These are phyloP conservation scores for Scyliorhinus canicula DNA, from an alignment of 2,797 vertebrate genomes.

Conservation along the genomic window DNA sequence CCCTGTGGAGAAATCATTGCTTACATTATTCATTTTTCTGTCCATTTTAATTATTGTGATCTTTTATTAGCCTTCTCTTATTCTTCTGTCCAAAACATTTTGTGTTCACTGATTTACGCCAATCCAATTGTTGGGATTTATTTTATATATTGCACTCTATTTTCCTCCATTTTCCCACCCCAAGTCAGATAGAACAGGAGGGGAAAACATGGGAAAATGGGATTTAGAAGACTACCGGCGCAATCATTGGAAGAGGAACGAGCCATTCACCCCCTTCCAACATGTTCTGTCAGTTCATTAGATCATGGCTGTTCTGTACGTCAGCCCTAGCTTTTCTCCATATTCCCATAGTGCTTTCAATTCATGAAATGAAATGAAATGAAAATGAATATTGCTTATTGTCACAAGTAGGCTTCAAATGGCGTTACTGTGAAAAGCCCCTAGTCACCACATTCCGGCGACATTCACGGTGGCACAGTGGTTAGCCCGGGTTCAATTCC, in stretches of 20 bases:
- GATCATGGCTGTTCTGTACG: background rate
- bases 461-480: too few relatives aligned
- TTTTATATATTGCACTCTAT: background rate
- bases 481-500: too few relatives aligned
- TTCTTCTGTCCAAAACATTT: background rate
- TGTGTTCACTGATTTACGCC: background rate
- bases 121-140: background rate
- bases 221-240: background rate
- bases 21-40: slow-evolving; percentile 15
- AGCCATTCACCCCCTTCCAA: too few relatives aligned
- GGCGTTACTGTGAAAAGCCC: too few relatives aligned
- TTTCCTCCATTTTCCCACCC: background rate
- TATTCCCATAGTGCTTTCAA: background rate
- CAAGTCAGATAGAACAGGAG: background rate
- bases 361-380: too few relatives aligned
- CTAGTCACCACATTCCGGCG: too few relatives aligned
- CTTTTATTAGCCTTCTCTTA: slow-evolving; percentile 12
- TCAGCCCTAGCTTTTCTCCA: background rate
- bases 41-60: slow-evolving; percentile 21
- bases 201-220: background rate
- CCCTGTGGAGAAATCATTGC: slow-evolving; percentile 25
- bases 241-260: background rate
- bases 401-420: too few relatives aligned
- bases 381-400: too few relatives aligned
- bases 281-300: background rate